Evolutionary conservation across 1,140 invertebrate species (phyloP).

Genomic region (Eubasilissa regina): DNA sequence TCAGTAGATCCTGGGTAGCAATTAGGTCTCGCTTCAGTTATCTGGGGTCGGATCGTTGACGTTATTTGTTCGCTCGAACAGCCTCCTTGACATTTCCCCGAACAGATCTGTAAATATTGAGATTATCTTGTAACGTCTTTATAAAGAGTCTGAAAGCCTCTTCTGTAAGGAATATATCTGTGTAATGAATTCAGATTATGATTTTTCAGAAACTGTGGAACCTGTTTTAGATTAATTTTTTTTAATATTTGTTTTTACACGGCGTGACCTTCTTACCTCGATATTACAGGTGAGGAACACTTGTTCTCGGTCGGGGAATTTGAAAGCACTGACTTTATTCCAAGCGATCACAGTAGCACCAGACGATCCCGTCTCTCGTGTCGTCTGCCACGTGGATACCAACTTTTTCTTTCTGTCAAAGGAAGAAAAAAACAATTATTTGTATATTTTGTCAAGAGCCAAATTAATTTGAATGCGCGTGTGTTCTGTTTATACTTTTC

Average conservation of each 20-base stretch:
- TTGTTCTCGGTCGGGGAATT: conserved; percentile 81
- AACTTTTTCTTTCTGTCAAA: conserved; percentile 77
- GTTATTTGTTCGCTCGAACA: conserved; percentile 64
- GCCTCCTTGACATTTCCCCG: conserved; percentile 64
- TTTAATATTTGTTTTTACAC: too few relatives aligned
- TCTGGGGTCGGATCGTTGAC: conserved; percentile 62
- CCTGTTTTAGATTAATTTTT: too few relatives aligned
- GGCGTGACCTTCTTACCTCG: conserved; percentile 69
- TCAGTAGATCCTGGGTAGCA: conserved; percentile 64
- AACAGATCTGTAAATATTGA: conserved; percentile 65
- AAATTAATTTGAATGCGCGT: too few relatives aligned
- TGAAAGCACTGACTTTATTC: conserved; percentile 81
- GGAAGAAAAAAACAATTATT: conserved; percentile 52
- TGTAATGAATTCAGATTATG: too few relatives aligned
- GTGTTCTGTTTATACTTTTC: too few relatives aligned
- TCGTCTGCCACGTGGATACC: conserved; percentile 78
- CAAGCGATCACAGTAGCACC: conserved; percentile 78
- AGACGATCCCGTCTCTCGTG: conserved; percentile 72
- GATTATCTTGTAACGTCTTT: too few relatives aligned
- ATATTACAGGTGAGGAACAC: conserved; percentile 84
- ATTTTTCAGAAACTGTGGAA: too few relatives aligned
- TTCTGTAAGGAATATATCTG: neutral
- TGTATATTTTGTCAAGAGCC: too few relatives aligned
- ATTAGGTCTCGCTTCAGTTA: conserved; percentile 55
- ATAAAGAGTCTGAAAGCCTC: too few relatives aligned